Evolutionary conservation across 2,888 invertebrate genomes (phyloP).

Genomic region (Synanthedon myopaeformis): DNA sequence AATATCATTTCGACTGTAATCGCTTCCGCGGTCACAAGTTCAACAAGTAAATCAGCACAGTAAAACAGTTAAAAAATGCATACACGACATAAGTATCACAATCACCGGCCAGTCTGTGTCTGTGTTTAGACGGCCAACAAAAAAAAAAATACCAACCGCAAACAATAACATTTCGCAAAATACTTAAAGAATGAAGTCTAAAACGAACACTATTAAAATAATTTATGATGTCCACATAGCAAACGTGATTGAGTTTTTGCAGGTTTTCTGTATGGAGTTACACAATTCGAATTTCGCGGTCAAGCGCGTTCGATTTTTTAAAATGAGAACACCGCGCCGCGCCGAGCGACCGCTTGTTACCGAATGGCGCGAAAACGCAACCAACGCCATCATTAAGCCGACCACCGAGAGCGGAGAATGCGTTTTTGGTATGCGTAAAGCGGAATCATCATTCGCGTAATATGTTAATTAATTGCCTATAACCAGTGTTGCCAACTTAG

Average conservation of each 20-base stretch:
- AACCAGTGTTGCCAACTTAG: no score
- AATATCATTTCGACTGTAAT: no score
- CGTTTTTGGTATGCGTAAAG: not conserved
- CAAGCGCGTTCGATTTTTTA: constrained; percentile 5
- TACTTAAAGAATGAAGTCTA: not conserved
- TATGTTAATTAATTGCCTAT: no score
- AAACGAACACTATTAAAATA: not conserved
- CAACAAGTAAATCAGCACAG: no score
- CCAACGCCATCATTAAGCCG: not conserved
- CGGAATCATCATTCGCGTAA: not conserved
- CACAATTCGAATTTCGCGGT: constrained; percentile 5
- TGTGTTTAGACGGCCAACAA: no score
- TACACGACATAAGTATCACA: no score
- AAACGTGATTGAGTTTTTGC: not conserved
- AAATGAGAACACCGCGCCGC: constrained; percentile 22
- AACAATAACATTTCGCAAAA: not conserved
- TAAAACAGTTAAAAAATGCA: no score
- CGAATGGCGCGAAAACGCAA: constrained; percentile 19
- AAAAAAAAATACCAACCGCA: not conserved
- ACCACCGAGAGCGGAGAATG: not conserved
- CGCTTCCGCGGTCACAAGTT: no score
- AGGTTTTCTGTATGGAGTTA: not conserved
- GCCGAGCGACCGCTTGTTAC: constrained; percentile 17
- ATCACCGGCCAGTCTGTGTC: no score
- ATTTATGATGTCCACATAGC: not conserved